Evolutionary conservation across 2,113 vertebrate genomes (phyloP).

Genomic region (Albula goreensis): DNA sequence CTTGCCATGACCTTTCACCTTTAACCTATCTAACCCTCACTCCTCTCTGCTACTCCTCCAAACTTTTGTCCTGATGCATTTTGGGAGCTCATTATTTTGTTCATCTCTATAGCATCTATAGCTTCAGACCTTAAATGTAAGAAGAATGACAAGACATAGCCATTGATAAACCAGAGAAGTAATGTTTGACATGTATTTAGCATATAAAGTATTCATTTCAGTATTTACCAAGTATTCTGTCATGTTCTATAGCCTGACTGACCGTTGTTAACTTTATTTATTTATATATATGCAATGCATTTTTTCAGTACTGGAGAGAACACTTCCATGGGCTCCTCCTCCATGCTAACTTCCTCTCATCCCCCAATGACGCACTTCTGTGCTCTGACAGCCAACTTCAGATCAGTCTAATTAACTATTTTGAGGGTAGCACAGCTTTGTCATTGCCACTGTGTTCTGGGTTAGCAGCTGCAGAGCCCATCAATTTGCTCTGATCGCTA

Average conservation of each 20-base stretch:
- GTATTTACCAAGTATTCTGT: background rate
- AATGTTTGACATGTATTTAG: background rate
- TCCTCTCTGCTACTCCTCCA: too few species aligned
- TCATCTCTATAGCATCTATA: background rate
- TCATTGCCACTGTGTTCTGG: conserved; percentile 29
- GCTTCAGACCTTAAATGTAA: background rate
- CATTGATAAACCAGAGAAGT: background rate
- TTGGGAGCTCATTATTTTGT: background rate
- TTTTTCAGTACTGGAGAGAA: conserved; percentile 14
- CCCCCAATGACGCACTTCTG: conserved; percentile 44
- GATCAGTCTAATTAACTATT: conserved; percentile 54
- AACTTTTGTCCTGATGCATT: background rate
- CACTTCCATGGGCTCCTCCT: background rate
- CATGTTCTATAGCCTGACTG: background rate
- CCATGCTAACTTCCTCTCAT: background rate
- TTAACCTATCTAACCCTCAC: too few species aligned
- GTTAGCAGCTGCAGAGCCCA: conserved; percentile 11
- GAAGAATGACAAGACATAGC: background rate
- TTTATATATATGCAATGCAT: conserved; percentile 16
- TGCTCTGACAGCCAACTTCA: conserved; percentile 50
- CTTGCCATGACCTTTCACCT: too few species aligned
- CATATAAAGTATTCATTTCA: background rate
- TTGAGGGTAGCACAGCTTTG: conserved; percentile 46
- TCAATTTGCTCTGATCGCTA: background rate
- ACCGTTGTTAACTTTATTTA: background rate